These are phyloP conservation scores for Scomber japonicus DNA, from an alignment of 2,113 vertebrate genomes.

Conservation along the genomic window DNA sequence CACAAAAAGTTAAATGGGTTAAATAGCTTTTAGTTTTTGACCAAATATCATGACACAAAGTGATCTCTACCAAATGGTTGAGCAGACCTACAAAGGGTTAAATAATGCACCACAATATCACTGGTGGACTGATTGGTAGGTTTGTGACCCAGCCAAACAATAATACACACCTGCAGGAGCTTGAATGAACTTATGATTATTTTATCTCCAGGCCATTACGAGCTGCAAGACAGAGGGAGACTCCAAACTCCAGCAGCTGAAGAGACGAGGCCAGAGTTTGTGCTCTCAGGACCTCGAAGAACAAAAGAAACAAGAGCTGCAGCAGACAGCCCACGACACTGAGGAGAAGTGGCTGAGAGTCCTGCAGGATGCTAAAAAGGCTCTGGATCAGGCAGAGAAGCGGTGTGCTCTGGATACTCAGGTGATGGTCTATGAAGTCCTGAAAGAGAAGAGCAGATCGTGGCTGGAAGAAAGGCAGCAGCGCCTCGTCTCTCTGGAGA, in stretches of 20 bases:
- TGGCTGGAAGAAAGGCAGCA: slow-evolving; percentile 71
- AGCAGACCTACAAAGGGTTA: too few species aligned
- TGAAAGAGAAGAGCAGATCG: slow-evolving; percentile 41
- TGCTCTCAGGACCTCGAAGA: slow-evolving; percentile 50
- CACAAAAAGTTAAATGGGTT: too few species aligned
- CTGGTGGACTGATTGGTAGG: too few species aligned
- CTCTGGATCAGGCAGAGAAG: slow-evolving; percentile 41
- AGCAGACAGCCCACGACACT: slow-evolving; percentile 25
- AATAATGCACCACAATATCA: too few species aligned
- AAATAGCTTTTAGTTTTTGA: too few species aligned
- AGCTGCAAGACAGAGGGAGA: slow-evolving; percentile 70
- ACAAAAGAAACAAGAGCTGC: slow-evolving; percentile 44
- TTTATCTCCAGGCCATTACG: slow-evolving; percentile 61
- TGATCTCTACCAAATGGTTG: too few species aligned
- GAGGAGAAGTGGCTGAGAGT: slow-evolving; percentile 68
- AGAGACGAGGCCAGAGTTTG: slow-evolving; percentile 49
- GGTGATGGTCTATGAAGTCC: slow-evolving; percentile 41
- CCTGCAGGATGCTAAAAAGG: slow-evolving; percentile 42
- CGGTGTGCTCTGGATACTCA: slow-evolving; percentile 35
- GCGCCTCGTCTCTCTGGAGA: slow-evolving; percentile 23
- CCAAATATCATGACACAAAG: too few species aligned
- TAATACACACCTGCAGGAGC: background rate
- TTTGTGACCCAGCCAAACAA: background rate
- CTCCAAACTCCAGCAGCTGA: slow-evolving; percentile 67
- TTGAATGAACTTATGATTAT: background rate